A percentile compares a stretch with the other conserved stretches of the same genome.
These are phyloP conservation scores for Netelia fuscicornis DNA, from an alignment of 2,888 invertebrate species.

Conservation along the genomic window DNA sequence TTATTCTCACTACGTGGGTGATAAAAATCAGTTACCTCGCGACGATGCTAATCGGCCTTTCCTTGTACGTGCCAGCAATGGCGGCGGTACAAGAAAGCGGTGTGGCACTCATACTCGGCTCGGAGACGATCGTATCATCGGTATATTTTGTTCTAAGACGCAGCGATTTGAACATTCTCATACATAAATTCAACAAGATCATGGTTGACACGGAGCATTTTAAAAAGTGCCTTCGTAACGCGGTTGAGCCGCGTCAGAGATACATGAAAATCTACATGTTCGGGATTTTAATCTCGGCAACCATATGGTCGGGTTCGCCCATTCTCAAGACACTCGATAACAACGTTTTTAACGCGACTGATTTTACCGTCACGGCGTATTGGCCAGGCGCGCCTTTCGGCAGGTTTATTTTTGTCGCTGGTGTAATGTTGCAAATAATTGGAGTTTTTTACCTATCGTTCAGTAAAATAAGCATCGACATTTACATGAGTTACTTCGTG, in stretches of 20 bases:
- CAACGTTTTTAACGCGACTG: slow-evolving; percentile 67
- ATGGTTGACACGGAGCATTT: slow-evolving; percentile 48
- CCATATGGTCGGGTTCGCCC: slow-evolving; percentile 64
- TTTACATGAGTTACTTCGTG: slow-evolving; percentile 12
- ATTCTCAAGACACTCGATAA: slow-evolving; percentile 59
- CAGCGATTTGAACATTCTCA: slow-evolving; percentile 61
- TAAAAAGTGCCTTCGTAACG: slow-evolving; percentile 34
- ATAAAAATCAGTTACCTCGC: slow-evolving; percentile 41
- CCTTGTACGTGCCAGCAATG: slow-evolving; percentile 56
- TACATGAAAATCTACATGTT: slow-evolving; percentile 70
- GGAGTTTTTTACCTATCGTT: slow-evolving; percentile 25
- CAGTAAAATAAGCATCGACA: neutral
- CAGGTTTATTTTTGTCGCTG: slow-evolving; percentile 56
- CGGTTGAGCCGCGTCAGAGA: slow-evolving; percentile 62
- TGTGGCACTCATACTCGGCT: slow-evolving; percentile 48
- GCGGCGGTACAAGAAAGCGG: slow-evolving; percentile 67
- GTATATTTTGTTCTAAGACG: slow-evolving; percentile 67
- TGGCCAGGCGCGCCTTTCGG: slow-evolving; percentile 69
- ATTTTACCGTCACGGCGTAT: slow-evolving; percentile 70
- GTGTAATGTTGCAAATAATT: slow-evolving; percentile 56
- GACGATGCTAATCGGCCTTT: slow-evolving; percentile 17
- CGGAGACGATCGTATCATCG: slow-evolving; percentile 66
- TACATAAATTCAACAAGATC: slow-evolving; percentile 66
- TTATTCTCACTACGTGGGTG: slow-evolving; percentile 63
- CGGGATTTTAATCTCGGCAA: slow-evolving; percentile 23